phyloP scores from a whole-genome alignment of 2,113 vertebrate genomes.

The Ornithorhynchus anatinus region DNA sequence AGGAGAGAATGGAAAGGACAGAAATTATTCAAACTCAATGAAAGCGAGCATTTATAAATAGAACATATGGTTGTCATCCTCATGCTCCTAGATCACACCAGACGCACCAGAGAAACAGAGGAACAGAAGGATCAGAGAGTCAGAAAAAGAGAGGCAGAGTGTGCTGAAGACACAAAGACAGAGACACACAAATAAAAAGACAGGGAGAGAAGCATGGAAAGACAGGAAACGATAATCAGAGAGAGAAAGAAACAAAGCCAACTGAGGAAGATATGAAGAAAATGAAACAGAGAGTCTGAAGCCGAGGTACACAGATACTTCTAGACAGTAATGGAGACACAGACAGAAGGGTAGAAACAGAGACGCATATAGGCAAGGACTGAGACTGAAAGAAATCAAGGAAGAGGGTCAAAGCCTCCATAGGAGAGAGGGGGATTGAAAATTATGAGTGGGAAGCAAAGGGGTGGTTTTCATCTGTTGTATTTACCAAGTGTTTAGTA shows the following conservation, averaged over 20 bases:
- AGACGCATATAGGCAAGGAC: neutral
- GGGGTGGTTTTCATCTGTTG: too few relatives aligned
- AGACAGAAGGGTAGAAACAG: neutral
- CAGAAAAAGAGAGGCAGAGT: neutral
- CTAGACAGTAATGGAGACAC: too few relatives aligned
- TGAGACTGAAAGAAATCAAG: neutral
- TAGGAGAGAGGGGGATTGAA: too few relatives aligned
- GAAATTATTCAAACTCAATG: conserved; percentile 52
- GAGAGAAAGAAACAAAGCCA: neutral
- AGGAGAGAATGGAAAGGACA: conserved; percentile 55
- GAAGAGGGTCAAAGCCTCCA: neutral
- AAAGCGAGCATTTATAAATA: conserved; percentile 60
- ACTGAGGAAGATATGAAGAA: conserved; percentile 10
- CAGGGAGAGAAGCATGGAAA: neutral
- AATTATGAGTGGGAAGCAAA: too few relatives aligned
- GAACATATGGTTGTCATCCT: conserved; percentile 63
- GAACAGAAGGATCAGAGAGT: too few relatives aligned
- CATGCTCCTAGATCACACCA: neutral
- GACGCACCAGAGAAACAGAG: neutral
- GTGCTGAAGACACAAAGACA: neutral
- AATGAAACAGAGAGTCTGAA: conserved; percentile 34
- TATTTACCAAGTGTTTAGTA: too few relatives aligned
- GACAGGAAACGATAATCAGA: neutral
- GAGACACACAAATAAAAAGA: conserved; percentile 4
- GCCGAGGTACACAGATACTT: too few relatives aligned